Base-by-base conservation (phyloP, 92 coral and sea anemone species). In the Siderastrea radians region DNA sequence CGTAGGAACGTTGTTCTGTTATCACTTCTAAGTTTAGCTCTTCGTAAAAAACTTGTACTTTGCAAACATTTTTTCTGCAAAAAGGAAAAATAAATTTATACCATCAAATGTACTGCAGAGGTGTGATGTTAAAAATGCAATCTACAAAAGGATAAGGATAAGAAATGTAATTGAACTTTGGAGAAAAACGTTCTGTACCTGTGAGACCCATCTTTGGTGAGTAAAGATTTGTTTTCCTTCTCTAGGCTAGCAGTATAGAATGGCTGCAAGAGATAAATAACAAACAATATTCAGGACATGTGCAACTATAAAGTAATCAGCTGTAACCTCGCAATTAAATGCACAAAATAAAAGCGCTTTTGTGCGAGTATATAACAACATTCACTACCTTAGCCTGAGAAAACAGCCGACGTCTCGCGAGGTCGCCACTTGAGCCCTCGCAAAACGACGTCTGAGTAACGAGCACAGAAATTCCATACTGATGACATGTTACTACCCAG, bases 1-100 rank as follows among this genome's bases (percentile, higher is more conserved):
- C 94, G 82, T 95, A 95, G 1, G 94, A 63, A 14, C 90, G 84
- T 70, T 79, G 85, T 60, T 95, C 98, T 72, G 88, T 93, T 57
- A 93, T 95, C 54, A 91, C 65, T 59, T 95, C 96, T 65, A 89
- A 81, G 75, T 93, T 95, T 6, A 95, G 93, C 78, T 88, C 96
- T 46, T 95, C 95, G 77, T 80, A 95, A 90, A 95, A 95, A 16
- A 95, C 81, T 68, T 91, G 95, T 53, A 95, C 79, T 74, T 88
- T 89, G 52, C 88, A 86, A 48, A 91, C 77, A 73, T 90, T 84
- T 45, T 74, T 74, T 75, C 82, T 88, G 55, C 14, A 61, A 46
- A 11, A 38, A 46, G 44, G 5, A 15, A 7, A 49, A 74, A 38
- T 15, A 5, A 49, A 49, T 11, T 50, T 48, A 49, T 26, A 0